These are phyloP conservation scores for Tragelaphus oryx DNA, from an alignment of 2,797 vertebrate genomes.

Conservation along the genomic window DNA sequence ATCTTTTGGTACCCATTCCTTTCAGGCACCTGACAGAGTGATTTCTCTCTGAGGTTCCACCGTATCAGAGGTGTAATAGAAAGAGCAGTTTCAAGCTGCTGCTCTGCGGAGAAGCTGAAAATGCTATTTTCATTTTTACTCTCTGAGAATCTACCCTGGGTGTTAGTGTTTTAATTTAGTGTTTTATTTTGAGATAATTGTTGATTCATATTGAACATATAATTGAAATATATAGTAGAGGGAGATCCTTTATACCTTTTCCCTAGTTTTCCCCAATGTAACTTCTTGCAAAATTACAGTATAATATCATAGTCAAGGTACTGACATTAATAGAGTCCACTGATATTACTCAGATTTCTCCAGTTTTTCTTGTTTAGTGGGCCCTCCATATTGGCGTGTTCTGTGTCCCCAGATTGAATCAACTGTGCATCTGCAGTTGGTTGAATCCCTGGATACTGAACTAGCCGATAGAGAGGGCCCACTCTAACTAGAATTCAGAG, in stretches of 20 bases:
- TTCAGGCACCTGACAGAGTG: neutral
- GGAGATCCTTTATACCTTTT: neutral
- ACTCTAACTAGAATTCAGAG: neutral
- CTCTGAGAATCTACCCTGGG: neutral
- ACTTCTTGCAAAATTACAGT: neutral
- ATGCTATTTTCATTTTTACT: neutral
- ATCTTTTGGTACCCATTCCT: neutral
- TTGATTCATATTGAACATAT: neutral
- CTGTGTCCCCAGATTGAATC: neutral
- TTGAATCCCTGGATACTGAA: neutral
- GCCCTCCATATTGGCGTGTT: neutral
- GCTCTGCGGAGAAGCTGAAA: neutral
- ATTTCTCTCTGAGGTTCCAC: neutral
- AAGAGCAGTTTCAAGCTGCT: neutral
- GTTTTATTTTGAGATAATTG: neutral
- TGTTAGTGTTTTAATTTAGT: neutral
- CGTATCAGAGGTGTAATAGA: neutral
- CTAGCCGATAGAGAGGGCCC: fast-evolving
- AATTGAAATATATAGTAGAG: neutral
- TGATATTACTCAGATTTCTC: neutral
- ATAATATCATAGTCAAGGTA: neutral
- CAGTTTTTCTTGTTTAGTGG: neutral
- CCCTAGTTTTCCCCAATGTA: neutral
- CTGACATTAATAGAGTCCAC: neutral
- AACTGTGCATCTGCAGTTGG: neutral